These are phyloP conservation scores for Tenualosa ilisha DNA, from an alignment of 2,797 vertebrate species.

Conservation along the genomic window DNA sequence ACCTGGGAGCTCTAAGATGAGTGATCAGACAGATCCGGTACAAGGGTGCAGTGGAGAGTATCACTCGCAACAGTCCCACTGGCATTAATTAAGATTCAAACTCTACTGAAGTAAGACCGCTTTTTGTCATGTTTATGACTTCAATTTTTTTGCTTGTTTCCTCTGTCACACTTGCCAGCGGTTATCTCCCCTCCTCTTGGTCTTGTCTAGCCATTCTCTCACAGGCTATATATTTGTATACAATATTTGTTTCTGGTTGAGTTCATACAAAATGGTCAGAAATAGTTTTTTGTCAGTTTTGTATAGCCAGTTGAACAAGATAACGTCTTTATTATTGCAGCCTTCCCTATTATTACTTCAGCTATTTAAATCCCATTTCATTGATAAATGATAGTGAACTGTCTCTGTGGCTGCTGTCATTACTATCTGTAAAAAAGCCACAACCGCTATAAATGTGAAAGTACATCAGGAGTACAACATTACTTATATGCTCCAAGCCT, in stretches of 20 bases:
- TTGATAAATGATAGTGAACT: not conserved
- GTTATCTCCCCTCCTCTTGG: conserved; percentile 18
- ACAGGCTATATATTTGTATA: no score
- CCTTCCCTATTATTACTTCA: not conserved
- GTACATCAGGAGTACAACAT: not conserved
- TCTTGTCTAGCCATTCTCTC: conserved; percentile 46
- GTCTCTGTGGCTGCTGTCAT: not conserved
- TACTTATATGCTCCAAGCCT: not conserved
- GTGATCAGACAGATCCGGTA: not conserved
- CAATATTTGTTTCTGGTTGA: not conserved
- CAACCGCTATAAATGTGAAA: not conserved
- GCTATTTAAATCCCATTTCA: not conserved
- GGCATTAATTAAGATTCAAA: conserved; percentile 66
- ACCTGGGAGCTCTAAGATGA: not conserved
- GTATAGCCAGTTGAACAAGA: no score
- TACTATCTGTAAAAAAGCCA: not conserved
- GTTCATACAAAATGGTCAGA: not conserved
- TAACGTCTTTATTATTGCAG: not conserved
- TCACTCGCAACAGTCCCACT: conserved; percentile 50
- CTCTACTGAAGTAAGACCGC: conserved; percentile 59
- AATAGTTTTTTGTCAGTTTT: not conserved
- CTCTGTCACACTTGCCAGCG: conserved; percentile 35
- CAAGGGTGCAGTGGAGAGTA: not conserved
- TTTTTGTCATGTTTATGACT: conserved; percentile 19
- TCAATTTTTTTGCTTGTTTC: conserved; percentile 22